Evolutionary conservation across 2,797 vertebrate species (phyloP), one percentile per base, ranked within the genome.

Genomic region (Netta rufina): DNA sequence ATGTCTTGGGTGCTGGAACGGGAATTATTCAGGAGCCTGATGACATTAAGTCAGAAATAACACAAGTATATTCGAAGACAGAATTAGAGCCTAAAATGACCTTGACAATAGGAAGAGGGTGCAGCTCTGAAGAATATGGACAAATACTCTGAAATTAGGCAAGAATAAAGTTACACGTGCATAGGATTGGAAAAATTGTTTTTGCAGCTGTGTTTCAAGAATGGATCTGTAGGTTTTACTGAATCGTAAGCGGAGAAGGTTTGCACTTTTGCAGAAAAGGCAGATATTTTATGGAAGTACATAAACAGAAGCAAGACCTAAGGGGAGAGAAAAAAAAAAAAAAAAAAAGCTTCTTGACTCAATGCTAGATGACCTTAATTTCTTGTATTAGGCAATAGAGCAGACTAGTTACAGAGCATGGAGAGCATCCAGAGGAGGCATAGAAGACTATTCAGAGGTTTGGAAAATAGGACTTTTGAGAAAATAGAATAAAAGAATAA

Each of bases 11-110:
- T 38, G 47, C 27, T 64, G 27, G 32, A 60, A 33, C 8, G 61
- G 20, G 8, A 71, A 11, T 1, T 67, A 15, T 2, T 2, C 8
- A 11, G 36, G 16, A 56, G 14, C 6, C 22, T 15, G 4, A 8
- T 15, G 28, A 43, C 22, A 61, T 30, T 22, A 32, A 30, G 17
- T 49, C 11, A 62, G 1, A 53, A 7, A 43, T 24, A 12, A 13
- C 57, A 14, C 7, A 43, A 36, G 38, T 22, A 28, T 64, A 28
- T 5, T 60, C 25, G n/a, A 70, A 69, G 19, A 53, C 4, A 66
- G 58, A 78, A 69, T 27, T 16, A 45, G 43, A 83, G 41, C 8
- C 13, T 28, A 39, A 58, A 76, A 73, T 19, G 4, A 41, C 8
- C 6, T 6, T 45, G 38, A 13, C 19, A 38, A 36, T 2, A 18